Evolutionary conservation across 2,888 invertebrate species (phyloP), one percentile per base, ranked within the genome.

Genomic region (Scaptomyza tumidula): DNA sequence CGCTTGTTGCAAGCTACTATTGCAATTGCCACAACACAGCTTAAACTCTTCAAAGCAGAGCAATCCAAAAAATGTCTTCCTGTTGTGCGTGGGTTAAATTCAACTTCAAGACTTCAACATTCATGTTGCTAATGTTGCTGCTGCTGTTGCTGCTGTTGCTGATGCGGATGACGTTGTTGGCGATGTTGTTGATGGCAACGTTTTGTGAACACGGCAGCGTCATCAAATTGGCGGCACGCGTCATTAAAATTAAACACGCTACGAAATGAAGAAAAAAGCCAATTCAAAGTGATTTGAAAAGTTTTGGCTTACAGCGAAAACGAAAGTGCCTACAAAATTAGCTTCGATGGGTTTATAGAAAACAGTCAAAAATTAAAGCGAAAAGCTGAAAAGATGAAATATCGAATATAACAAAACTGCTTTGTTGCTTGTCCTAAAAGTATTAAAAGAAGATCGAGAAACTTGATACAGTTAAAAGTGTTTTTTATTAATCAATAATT

Each of bases 211-310:
- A 37, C 60, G 45, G 60, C 79, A 64, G 52, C 77, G 66, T 65
- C 73, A 65, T 83, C 75, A 77, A 80, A 80, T 86, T 66, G 77
- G 33, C 55, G 35, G 81, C 81, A 84, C 81, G 85, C 85, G 75
- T 86, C 85, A 77, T 69, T 71, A 81, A 81, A 84, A 60, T 29
- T 59, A 14, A 39, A 64, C 11, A 59, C 11, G 6, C 19, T 19
- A 24, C 6, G n/a, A 35, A 56, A 70, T 39, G 16, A 24, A 50
- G 4, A n/a, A n/a, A 10, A 19, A 43, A 39, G 5, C 39, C 33
- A 71, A 56, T 31, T 58, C 52, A 37, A 49, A 53, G 45, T 41
- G 16, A 50, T 39, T 33, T 3, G 11, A 11, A 52, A 60, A n/a
- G 29, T 14, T 54, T 39, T 41, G 31, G 45, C 41, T 43, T 7